Percentiles rank a stretch among this genome's conserved stretches.
These are phyloP conservation scores for Pinctada fucata DNA, from an alignment of 2,888 invertebrate species.

Conservation along the genomic window DNA sequence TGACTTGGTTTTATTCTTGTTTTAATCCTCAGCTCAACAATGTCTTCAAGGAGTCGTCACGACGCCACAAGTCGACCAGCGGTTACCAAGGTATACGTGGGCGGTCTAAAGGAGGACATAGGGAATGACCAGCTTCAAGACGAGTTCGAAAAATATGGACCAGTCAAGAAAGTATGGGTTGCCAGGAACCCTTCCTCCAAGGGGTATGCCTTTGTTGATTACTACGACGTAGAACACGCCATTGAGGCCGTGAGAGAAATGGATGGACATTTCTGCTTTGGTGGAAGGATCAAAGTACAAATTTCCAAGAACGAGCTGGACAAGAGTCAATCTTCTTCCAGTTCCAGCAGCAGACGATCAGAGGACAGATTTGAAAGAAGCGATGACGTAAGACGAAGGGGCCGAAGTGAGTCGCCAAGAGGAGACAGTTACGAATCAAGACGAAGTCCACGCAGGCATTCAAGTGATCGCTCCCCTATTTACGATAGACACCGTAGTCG, in stretches of 20 bases:
- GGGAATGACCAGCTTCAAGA: slow-evolving; percentile 32
- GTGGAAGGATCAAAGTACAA: slow-evolving; percentile 30
- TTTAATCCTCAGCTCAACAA: not conserved
- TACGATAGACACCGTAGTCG: not conserved
- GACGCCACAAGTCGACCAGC: not conserved
- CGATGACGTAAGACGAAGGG: not conserved
- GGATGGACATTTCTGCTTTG: slow-evolving; percentile 23
- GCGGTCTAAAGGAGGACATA: slow-evolving; percentile 26
- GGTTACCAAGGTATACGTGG: slow-evolving; percentile 35
- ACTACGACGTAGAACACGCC: slow-evolving; percentile 27
- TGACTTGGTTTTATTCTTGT: not conserved
- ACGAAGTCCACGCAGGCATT: not conserved
- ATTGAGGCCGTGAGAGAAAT: slow-evolving; percentile 24
- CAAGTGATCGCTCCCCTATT: not conserved
- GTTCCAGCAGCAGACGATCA: not conserved
- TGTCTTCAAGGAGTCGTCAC: not conserved
- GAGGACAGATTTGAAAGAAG: not conserved
- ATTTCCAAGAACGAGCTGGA: slow-evolving; percentile 21
- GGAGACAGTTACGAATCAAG: not conserved
- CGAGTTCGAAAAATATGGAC: slow-evolving; percentile 32
- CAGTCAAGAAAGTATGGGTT: slow-evolving; percentile 35
- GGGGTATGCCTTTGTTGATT: slow-evolving; percentile 38
- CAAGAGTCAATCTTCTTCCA: not conserved
- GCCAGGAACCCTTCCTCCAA: slow-evolving; percentile 35
- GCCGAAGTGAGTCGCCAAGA: not conserved